Conservation (phyloP, 2,113 vertebrate genomes). For the Nibea albiflora region DNA sequence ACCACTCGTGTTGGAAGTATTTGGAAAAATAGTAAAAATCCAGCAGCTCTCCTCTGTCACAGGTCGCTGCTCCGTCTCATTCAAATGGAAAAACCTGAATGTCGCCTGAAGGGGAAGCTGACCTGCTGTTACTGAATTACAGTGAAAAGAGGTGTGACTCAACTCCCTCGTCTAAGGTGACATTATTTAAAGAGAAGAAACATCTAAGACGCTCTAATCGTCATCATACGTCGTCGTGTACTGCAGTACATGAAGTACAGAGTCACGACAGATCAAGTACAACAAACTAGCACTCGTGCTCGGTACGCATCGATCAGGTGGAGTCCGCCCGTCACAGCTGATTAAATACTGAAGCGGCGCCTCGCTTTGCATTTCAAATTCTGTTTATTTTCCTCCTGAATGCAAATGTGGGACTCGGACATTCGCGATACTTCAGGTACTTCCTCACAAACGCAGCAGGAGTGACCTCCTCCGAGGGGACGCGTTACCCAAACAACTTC, state of each 20-base stretch:
- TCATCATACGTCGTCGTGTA: neutral
- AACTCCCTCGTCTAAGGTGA: too few species aligned
- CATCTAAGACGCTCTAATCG: too few species aligned
- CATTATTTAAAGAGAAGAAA: too few species aligned
- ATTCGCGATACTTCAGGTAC: neutral
- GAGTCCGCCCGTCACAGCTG: neutral
- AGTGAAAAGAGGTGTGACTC: too few species aligned
- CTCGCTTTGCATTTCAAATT: conserved; percentile 13
- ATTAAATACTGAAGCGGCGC: neutral
- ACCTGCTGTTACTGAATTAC: too few species aligned
- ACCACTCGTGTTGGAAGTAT: neutral
- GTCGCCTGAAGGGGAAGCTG: too few species aligned
- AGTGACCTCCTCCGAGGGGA: neutral
- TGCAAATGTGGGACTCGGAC: neutral
- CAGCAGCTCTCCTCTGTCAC: too few species aligned
- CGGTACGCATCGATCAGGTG: too few species aligned
- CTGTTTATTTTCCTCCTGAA: neutral
- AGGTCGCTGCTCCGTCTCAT: too few species aligned
- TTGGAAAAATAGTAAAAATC: too few species aligned
- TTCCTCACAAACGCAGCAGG: neutral
- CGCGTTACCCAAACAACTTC: neutral
- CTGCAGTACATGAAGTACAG: neutral
- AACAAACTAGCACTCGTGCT: neutral
- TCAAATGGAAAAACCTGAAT: too few species aligned
- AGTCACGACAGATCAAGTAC: neutral